Conservation (phyloP, 2,888 invertebrate species). For the Himalopsyche tibetana region DNA sequence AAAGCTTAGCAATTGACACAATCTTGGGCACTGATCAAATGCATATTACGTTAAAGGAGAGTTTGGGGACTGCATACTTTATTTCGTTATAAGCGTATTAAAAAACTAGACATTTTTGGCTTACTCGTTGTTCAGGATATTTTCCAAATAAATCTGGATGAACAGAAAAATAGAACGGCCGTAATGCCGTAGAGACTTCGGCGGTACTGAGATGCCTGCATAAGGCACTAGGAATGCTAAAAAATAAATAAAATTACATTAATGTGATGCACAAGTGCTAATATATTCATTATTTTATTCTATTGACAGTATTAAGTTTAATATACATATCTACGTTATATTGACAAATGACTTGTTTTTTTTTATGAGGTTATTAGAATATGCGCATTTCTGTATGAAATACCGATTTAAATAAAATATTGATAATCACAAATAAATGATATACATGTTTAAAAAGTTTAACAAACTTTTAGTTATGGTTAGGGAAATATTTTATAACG, state of each 20-base stretch:
- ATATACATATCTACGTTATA: too few species aligned
- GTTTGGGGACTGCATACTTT: too few species aligned
- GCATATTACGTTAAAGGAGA: too few species aligned
- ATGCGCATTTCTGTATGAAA: too few species aligned
- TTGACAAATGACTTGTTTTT: too few species aligned
- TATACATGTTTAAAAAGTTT: background rate
- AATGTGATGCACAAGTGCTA: background rate
- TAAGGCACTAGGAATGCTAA: constrained; percentile 68
- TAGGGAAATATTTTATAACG: constrained; percentile 44
- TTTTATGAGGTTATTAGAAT: too few species aligned
- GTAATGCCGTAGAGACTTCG: constrained; percentile 91
- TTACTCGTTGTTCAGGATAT: constrained; percentile 91
- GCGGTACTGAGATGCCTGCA: constrained; percentile 80
- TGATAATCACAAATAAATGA: background rate
- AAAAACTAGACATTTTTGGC: constrained; percentile 56
- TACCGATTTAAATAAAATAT: too few species aligned
- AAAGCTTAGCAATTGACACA: too few species aligned
- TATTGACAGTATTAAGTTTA: too few species aligned
- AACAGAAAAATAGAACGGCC: constrained; percentile 96
- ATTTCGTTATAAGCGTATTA: too few species aligned
- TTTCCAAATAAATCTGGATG: constrained; percentile 97
- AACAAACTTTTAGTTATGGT: constrained; percentile 34
- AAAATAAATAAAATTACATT: constrained; percentile 46
- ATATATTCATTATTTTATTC: background rate
- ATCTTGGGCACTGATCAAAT: too few species aligned